phyloP scores from a whole-genome alignment of 2,888 invertebrate species.

The Xylophagus ater region DNA sequence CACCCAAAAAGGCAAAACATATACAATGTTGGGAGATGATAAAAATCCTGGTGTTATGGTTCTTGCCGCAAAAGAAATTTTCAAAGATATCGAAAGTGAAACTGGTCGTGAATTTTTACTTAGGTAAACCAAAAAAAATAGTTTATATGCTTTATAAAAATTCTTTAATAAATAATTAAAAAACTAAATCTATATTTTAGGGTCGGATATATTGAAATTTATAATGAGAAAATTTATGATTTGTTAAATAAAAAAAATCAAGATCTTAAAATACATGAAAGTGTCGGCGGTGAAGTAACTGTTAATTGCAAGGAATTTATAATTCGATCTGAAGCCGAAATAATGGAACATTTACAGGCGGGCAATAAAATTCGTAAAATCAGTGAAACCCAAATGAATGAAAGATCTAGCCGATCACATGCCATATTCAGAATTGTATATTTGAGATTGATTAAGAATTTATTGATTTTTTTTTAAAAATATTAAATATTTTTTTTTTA shows the following conservation, averaged over 20 bases:
- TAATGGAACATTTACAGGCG: slow-evolving; percentile 46
- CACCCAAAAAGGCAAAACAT: slow-evolving; percentile 62
- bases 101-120: slow-evolving; percentile 62
- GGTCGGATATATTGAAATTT: slow-evolving; percentile 78
- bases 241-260: slow-evolving; percentile 50
- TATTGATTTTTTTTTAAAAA: too few relatives aligned
- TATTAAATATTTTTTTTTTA: slow-evolving; percentile 23
- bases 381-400: slow-evolving; percentile 80
- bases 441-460: too few relatives aligned
- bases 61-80: slow-evolving; percentile 57
- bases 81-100: slow-evolving; percentile 50
- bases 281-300: slow-evolving; percentile 47
- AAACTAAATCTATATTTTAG: slow-evolving; percentile 46
- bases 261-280: slow-evolving; percentile 55
- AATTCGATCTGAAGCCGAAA: slow-evolving; percentile 49
- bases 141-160: too few relatives aligned
- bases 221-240: slow-evolving; percentile 75
- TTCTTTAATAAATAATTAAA: too few relatives aligned
- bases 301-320: slow-evolving; percentile 56
- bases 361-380: slow-evolving; percentile 60
- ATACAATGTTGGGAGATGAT: slow-evolving; percentile 67
- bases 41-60: slow-evolving; percentile 63
- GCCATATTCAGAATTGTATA: slow-evolving; percentile 80
- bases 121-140: too few relatives aligned
- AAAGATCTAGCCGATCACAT: slow-evolving; percentile 78